Base-by-base conservation (phyloP, 2,113 vertebrate genomes). In the Mellivora capensis region DNA sequence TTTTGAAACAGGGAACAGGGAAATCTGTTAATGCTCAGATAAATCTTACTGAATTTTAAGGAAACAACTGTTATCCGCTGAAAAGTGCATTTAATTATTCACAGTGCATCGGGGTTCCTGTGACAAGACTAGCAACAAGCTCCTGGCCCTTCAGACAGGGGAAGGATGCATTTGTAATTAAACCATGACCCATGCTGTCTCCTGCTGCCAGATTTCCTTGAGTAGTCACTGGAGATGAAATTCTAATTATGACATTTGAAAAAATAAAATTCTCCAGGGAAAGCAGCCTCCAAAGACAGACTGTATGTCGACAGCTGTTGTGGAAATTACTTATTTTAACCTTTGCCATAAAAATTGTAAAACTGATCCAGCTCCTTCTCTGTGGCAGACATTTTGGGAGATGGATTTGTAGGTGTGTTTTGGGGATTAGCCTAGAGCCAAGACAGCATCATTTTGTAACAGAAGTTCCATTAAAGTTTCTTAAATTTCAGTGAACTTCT, bases 241-340 rank as follows among this genome's bases (percentile, higher is more conserved):
- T 98, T 98, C 98, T 98, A 98, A 98, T 98, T 98, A 98, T 98
- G 98, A 97, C 97, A 98, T 98, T 98, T 98, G 94, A 97, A 97
- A 95, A 98, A 98, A 96, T 96, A 94, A 98, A 98, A 96, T 96
- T 91, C 96, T 97, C 97, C 42, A 93, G 96, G 94, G 98, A 95
- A 96, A 96, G 67, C 82, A 95, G 91, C 37, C 94, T 98, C 97
- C 54, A 72, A 98, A 97, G 97, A 94, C 96, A 96, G 93, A 88
- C 95, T 96, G 37, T 74, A 90, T 93, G 94, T 98, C 23, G 54
- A 97, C 97, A 98, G 97, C 97, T 98, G 98, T 94, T 98, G 98
- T 96, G 90, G 96, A 98, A 98, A 98, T 98, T 97, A 96, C 96
- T 97, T 97, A 98, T 97, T 98, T 98, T 98, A 98, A 98, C 98